Evolutionary conservation across 2,888 invertebrate species (phyloP), one percentile per base, ranked within the genome.

Genomic region (Thumatha senex): DNA sequence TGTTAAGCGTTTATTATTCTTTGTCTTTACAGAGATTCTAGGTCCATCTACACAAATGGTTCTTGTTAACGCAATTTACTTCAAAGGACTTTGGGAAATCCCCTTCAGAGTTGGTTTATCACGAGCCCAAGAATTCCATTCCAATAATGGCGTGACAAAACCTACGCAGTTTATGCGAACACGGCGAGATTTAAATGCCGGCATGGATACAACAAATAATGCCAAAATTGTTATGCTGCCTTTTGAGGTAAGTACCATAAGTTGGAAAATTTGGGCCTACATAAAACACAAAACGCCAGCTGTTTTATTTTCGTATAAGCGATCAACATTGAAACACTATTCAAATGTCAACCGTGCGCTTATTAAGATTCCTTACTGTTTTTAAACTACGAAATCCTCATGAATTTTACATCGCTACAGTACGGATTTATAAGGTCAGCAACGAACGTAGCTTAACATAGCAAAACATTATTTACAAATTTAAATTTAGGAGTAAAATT

Each of bases 21-120:
- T 29, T 35, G 7, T 11, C 35, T 29, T 40, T 31, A 30, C 80
- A 93, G 93, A 86, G 57, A 75, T 92, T 9, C 54, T 94, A 1
- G 76, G 86, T 15, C 78, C 89, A 11, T 91, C 93, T 0, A 85
- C 93, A 7, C 92, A 94, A 58, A 77, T 96, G 81, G 77, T 96
- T 7, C 73, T 95, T 31, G 89, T 94, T 5, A 96, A 95, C 69
- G 95, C 95, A 2, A 82, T 96, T 15, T 96, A 93, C 81, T 96
- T 96, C 89, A 95, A 95, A 79, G 96, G 96, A 0, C 72, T 92
- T 0, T 96, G 96, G 96, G 84, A 92, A 18, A 83, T 91, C 34
- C 93, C 92, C 43, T 97, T 96, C 73, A 87, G 92, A 7, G 77
- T 82, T 14, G 85, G 92, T 42, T 68, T 86, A 0, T 96, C 95